Percentiles rank a stretch among this genome's conserved stretches.
These are phyloP conservation scores for Camptogramma bilineatum DNA, from an alignment of 2,888 invertebrate species.

Conservation along the genomic window DNA sequence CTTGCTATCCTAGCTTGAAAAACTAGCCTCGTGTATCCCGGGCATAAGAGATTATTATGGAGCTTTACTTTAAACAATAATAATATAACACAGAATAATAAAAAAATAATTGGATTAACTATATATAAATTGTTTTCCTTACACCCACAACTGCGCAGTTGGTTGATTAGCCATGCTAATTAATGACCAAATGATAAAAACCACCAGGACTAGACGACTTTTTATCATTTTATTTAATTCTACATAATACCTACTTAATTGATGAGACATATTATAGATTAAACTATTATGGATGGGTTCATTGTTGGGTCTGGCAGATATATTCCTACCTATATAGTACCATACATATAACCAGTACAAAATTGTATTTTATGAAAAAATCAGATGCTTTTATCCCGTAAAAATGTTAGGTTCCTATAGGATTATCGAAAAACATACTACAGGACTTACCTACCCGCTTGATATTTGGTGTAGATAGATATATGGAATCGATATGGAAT, in stretches of 20 bases:
- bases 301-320: background rate
- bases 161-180: constrained; percentile 55
- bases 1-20: too few species aligned
- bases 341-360: too few species aligned
- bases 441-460: too few species aligned
- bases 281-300: background rate
- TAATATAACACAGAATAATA: constrained; percentile 13
- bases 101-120: constrained; percentile 43
- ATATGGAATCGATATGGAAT: too few species aligned
- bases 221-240: constrained; percentile 31
- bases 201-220: constrained; percentile 47
- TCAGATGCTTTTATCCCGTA: too few species aligned
- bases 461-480: too few species aligned
- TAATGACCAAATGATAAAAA: constrained; percentile 54
- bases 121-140: constrained; percentile 55
- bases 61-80: background rate
- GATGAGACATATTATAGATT: constrained; percentile 1
- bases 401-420: too few species aligned
- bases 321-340: background rate
- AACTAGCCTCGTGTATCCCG: too few species aligned
- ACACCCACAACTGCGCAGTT: constrained; percentile 55
- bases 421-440: too few species aligned
- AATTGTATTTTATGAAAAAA: too few species aligned
- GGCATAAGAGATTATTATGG: background rate
- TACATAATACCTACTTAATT: constrained; percentile 12